Percentiles rank a stretch among this genome's conserved stretches.
These are phyloP conservation scores for Trichogramma evanescens DNA, from an alignment of 2,888 invertebrate species.

Conservation along the genomic window DNA sequence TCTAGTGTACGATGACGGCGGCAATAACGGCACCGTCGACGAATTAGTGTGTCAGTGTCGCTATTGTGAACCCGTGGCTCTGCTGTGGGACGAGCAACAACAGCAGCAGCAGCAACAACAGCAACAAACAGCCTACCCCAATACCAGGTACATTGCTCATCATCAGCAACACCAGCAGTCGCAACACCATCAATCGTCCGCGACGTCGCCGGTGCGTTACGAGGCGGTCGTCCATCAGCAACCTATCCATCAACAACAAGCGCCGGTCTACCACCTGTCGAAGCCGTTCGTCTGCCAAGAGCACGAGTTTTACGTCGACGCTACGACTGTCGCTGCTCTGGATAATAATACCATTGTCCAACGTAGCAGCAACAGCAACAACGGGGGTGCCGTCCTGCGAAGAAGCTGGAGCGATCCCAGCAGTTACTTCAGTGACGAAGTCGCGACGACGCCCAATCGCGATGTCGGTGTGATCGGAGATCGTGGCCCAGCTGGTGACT, in stretches of 20 bases:
- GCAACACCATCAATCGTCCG: not conserved
- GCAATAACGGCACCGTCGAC: constrained; percentile 19
- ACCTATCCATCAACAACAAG: not conserved
- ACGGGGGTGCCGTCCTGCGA: constrained; percentile 41
- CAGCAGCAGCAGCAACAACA: too few species aligned
- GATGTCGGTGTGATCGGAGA: constrained; percentile 25
- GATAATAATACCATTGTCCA: constrained; percentile 28
- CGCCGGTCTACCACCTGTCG: constrained; percentile 25
- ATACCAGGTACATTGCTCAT: too few species aligned
- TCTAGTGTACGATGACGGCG: not conserved
- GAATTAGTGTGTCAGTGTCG: constrained; percentile 60
- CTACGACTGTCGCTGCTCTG: constrained; percentile 43
- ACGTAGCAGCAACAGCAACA: constrained; percentile 24
- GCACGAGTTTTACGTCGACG: constrained; percentile 36
- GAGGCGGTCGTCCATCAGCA: not conserved
- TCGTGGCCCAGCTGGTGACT: constrained; percentile 38
- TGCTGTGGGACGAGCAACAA: constrained; percentile 61
- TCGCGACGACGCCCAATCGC: constrained; percentile 16
- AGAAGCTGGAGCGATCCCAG: constrained; percentile 62
- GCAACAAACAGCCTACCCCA: too few species aligned
- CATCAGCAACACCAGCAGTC: too few species aligned
- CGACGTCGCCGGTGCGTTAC: constrained; percentile 20
- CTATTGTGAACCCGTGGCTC: constrained; percentile 68
- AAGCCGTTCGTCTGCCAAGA: constrained; percentile 28
- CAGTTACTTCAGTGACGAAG: constrained; percentile 44